Percentiles rank a stretch among this genome's conserved stretches.
Conservation (phyloP, 2,797 vertebrate genomes). For the Pelodytes ibericus region DNA sequence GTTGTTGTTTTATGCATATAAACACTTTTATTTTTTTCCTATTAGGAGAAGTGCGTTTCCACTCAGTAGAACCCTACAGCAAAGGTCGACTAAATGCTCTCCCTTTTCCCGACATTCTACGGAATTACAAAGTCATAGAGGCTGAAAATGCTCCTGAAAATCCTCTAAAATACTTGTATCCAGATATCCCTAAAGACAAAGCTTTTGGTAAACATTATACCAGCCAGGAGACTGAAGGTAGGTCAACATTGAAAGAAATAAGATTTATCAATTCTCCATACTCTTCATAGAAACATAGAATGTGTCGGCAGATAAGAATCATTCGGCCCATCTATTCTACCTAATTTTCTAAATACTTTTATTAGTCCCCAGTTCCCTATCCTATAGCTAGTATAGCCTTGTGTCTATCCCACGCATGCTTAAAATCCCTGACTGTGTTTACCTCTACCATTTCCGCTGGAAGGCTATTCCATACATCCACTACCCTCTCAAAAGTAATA, state of each 20-base stretch:
- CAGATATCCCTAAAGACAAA: slow-evolving; percentile 93
- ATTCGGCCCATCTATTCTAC: no score
- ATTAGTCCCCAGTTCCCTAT: no score
- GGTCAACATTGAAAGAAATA: slow-evolving; percentile 4
- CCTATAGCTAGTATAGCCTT: no score
- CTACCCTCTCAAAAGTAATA: no score
- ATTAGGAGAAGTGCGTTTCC: slow-evolving; percentile 88
- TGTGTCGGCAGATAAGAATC: no score
- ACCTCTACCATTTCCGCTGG: no score
- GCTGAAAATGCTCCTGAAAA: slow-evolving; percentile 91
- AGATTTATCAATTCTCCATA: no score
- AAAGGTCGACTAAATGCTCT: slow-evolving; percentile 89
- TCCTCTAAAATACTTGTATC: slow-evolving; percentile 93
- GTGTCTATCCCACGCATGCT: no score
- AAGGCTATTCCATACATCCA: no score
- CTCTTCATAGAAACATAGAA: no score
- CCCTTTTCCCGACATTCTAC: slow-evolving; percentile 91
- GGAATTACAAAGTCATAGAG: slow-evolving; percentile 95
- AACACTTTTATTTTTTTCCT: not conserved
- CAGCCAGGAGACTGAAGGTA: slow-evolving; percentile 88
- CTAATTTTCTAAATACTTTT: no score
- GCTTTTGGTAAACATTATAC: slow-evolving; percentile 95
- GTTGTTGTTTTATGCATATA: not conserved
- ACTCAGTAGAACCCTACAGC: slow-evolving; percentile 96
- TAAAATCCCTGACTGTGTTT: no score